These are phyloP conservation scores for Ichneumon xanthorius DNA, from an alignment of 2,888 invertebrate species.

Conservation along the genomic window DNA sequence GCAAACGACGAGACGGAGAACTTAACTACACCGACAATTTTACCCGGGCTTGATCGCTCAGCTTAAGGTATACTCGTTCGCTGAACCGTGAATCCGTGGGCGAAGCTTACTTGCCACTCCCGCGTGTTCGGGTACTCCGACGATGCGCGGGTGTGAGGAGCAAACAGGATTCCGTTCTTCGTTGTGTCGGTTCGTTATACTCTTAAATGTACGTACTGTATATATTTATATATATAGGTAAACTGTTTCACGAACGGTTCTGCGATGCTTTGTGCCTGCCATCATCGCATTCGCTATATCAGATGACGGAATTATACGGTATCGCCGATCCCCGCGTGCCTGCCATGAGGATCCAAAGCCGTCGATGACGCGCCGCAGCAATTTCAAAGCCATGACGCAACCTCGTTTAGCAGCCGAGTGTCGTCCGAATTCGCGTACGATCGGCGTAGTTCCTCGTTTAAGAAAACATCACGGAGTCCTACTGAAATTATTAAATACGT, in stretches of 20 bases:
- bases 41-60: conserved; percentile 71
- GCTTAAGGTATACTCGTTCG: conserved; percentile 75
- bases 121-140: conserved; percentile 35
- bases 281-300: conserved; percentile 28
- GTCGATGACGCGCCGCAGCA: conserved; percentile 30
- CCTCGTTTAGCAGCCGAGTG: background rate
- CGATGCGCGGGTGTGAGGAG: conserved; percentile 41
- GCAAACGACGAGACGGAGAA: conserved; percentile 67
- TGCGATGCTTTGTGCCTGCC: conserved; percentile 17
- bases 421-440: background rate
- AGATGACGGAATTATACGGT: conserved; percentile 16
- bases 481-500: background rate
- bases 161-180: conserved; percentile 46
- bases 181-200: conserved; percentile 49
- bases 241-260: conserved; percentile 28
- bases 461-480: background rate
- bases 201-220: conserved; percentile 18
- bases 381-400: background rate
- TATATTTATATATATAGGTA: background rate
- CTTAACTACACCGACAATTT: conserved; percentile 76
- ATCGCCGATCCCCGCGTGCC: background rate
- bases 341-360: conserved; percentile 12
- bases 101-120: conserved; percentile 77
- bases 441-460: background rate
- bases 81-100: conserved; percentile 81